Evolutionary conservation across 2,797 vertebrate genomes (phyloP).

Genomic region (Clarias pachynema): DNA sequence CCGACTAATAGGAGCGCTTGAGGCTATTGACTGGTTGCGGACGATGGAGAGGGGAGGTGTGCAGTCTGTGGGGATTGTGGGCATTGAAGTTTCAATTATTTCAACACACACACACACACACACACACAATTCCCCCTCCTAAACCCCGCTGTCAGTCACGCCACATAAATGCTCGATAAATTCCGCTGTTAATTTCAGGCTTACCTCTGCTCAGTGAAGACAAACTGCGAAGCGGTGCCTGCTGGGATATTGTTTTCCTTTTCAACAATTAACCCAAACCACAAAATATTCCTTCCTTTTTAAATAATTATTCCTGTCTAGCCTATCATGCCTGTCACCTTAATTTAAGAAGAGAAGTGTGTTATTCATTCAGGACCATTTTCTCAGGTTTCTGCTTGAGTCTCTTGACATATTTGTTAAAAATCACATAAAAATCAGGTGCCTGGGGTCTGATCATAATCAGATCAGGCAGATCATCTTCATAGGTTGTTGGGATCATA

Average conservation of each 20-base stretch:
- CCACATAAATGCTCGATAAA: conserved; percentile 77
- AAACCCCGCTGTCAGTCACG: conserved; percentile 73
- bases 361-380: conserved; percentile 7
- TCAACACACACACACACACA: conserved; percentile 48
- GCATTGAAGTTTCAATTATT: conserved; percentile 84
- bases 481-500: not conserved
- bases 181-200: conserved; percentile 72
- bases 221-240: conserved; percentile 42
- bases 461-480: conserved; percentile 3
- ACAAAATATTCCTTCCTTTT: conserved; percentile 34
- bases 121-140: conserved; percentile 33
- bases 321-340: not conserved
- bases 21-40: conserved; percentile 64
- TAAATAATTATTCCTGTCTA: not conserved
- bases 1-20: conserved; percentile 62
- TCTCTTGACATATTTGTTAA: not conserved
- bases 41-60: conserved; percentile 50
- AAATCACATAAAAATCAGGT: not conserved
- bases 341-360: not conserved
- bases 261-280: conserved; percentile 49
- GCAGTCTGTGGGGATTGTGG: conserved; percentile 79
- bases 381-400: not conserved
- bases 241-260: conserved; percentile 30
- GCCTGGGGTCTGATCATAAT: not conserved
- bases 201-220: conserved; percentile 61